Evolutionary conservation across 1,140 invertebrate genomes (phyloP).

Genomic region (Wiebesia pumilae): DNA sequence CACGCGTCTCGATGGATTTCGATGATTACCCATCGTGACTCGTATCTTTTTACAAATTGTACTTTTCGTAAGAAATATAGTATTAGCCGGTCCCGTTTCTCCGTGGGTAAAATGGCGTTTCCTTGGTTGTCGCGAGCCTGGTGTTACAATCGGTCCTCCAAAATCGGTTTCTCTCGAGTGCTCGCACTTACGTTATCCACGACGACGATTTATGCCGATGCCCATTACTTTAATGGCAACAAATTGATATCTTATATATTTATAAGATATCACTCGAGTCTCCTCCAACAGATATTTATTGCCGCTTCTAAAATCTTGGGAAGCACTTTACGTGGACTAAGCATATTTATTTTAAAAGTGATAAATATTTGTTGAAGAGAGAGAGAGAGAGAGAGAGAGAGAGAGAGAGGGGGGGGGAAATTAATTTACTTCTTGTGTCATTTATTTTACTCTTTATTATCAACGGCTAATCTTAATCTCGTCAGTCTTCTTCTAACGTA

Average conservation of each 20-base stretch:
- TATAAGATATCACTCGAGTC: too few relatives aligned
- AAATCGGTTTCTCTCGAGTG: not conserved
- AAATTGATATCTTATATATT: not conserved
- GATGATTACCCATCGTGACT: too few relatives aligned
- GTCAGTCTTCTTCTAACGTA: slow-evolving; percentile 13
- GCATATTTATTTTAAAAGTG: slow-evolving; percentile 11
- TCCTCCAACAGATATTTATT: slow-evolving; percentile 6
- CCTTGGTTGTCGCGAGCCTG: not conserved
- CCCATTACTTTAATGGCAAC: slow-evolving; percentile 10
- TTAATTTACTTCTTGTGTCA: slow-evolving; percentile 1
- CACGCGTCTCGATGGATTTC: too few relatives aligned
- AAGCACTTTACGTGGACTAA: not conserved
- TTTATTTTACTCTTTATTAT: slow-evolving; percentile 33
- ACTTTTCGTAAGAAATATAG: too few relatives aligned
- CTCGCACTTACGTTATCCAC: not conserved
- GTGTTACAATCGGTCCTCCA: not conserved
- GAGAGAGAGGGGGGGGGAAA: not conserved
- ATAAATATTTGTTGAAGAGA: not conserved
- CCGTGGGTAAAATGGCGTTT: not conserved
- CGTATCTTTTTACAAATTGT: too few relatives aligned
- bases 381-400: not conserved
- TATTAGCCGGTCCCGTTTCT: too few relatives aligned
- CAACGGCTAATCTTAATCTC: slow-evolving; percentile 15
- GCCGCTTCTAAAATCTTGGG: not conserved
- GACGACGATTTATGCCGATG: slow-evolving; percentile 9